Evolutionary conservation across 2,113 vertebrate species (phyloP), one percentile per base, ranked within the genome.

Genomic region (Rhinopomastus cyanomelas): DNA sequence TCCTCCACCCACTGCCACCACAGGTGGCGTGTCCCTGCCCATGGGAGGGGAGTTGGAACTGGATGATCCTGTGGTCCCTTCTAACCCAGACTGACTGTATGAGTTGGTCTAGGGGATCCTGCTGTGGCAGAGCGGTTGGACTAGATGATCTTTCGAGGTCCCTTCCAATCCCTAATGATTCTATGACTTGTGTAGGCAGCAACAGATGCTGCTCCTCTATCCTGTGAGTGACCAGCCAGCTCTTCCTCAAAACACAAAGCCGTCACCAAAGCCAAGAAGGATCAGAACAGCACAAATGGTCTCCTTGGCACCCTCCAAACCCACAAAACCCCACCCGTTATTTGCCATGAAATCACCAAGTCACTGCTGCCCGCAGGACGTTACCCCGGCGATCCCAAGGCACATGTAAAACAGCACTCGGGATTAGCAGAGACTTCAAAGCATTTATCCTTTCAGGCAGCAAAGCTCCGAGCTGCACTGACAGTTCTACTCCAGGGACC

Each of bases 401-500:
- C 86, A 56, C 17, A 72, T 20, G 25, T 73, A 76, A 88, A 94
- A 48, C 27, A 19, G 90, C 86, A 84, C 27, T 84, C 53, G 62
- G 86, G 92, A 94, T 94, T 90, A 95, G 74, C 4, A 88, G 16
- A 55, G 80, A 92, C 88, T 96, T 96, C 94, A 94, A 95, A 96
- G 92, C 88, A 76, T 68, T 93, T 88, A 93, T 95, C 88, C 92
- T 90, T 84, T 88, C n/a, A 90, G 61, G 66, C 78, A 48, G 66
- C 55, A 86, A 62, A 95, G 83, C 78, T 84, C 85, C 3, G 16
- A 92, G 83, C 78, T 79, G 59, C 14, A 4, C 22, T 92, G 91
- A 62, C 85, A 81, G 77, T 66, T 52, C 57, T n/a, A 87, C 90
- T 56, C 90, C 88, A 93, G 86, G 67, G 95, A 91, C 81, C 66